Evolutionary conservation across 2,797 vertebrate genomes (phyloP).

Genomic region (Limnodromus scolopaceus): DNA sequence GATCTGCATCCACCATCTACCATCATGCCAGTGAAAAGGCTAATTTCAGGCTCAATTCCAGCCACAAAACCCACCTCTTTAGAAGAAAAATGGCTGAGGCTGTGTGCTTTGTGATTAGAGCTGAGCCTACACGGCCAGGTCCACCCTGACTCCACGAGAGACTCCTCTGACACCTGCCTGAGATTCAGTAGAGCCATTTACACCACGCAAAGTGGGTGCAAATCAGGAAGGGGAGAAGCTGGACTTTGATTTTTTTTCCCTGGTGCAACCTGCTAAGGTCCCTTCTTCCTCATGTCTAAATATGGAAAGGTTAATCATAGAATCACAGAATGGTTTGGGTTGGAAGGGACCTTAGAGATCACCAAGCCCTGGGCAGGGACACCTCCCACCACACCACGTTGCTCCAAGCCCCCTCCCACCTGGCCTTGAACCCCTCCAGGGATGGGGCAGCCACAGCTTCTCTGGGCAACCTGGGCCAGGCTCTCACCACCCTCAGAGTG

Average conservation of each 20-base stretch:
- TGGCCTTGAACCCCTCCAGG: background rate
- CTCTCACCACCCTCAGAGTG: background rate
- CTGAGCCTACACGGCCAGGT: background rate
- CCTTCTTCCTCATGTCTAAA: background rate
- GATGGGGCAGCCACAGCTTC: background rate
- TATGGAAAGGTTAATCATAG: background rate
- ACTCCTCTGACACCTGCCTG: accelerated
- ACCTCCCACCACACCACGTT: background rate
- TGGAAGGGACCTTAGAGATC: background rate
- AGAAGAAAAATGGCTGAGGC: background rate
- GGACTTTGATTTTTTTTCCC: background rate
- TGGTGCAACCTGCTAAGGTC: background rate
- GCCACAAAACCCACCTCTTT: background rate
- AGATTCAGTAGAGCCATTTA: accelerated
- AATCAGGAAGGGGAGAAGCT: background rate
- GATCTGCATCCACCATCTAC: background rate
- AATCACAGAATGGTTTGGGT: background rate
- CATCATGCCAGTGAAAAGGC: slow-evolving; percentile 1
- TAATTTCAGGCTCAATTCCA: slow-evolving; percentile 22
- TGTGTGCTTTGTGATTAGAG: background rate
- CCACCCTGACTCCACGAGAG: background rate
- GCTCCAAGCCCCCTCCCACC: background rate
- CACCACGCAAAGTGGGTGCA: accelerated
- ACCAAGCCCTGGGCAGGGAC: background rate
- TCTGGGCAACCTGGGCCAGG: background rate